Percentiles rank a stretch among this genome's conserved stretches.
These are phyloP conservation scores for Callyntrura sp. DNA, from an alignment of 2,888 invertebrate species.

Conservation along the genomic window DNA sequence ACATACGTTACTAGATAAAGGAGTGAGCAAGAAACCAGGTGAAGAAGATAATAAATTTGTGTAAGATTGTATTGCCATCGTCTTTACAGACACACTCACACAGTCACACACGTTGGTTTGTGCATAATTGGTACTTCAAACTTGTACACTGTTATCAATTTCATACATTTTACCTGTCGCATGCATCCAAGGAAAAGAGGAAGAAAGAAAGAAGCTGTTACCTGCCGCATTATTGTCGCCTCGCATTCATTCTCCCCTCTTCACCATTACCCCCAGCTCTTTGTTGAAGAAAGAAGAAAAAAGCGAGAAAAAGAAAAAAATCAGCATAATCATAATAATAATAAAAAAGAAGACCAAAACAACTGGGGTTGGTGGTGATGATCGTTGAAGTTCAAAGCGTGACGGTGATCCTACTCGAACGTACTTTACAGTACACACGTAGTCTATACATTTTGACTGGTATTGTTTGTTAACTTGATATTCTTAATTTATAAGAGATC, in stretches of 20 bases:
- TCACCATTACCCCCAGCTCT: background rate
- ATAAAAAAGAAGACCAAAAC: slow-evolving; percentile 32
- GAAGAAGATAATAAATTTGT: slow-evolving; percentile 23
- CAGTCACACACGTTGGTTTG: background rate
- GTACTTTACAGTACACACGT: background rate
- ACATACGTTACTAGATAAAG: background rate
- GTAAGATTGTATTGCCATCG: slow-evolving; percentile 1
- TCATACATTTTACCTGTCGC: background rate
- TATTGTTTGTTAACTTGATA: slow-evolving; percentile 19
- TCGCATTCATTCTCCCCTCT: background rate
- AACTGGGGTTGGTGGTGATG: slow-evolving; percentile 12
- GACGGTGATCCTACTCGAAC: background rate
- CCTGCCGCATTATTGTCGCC: background rate
- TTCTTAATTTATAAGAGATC: background rate
- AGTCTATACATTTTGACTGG: background rate
- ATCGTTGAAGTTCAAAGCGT: no score
- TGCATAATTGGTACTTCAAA: background rate
- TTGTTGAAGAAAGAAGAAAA: slow-evolving; percentile 3
- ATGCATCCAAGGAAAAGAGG: background rate
- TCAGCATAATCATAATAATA: slow-evolving; percentile 13
- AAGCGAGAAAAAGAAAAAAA: background rate
- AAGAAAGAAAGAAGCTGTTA: background rate
- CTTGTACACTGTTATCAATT: background rate
- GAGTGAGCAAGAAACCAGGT: background rate
- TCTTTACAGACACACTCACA: background rate